Percentiles rank a stretch among this genome's conserved stretches.
Evolutionary conservation across 1,140 invertebrate genomes (phyloP).

Genomic region (Drosophila tsacasi): DNA sequence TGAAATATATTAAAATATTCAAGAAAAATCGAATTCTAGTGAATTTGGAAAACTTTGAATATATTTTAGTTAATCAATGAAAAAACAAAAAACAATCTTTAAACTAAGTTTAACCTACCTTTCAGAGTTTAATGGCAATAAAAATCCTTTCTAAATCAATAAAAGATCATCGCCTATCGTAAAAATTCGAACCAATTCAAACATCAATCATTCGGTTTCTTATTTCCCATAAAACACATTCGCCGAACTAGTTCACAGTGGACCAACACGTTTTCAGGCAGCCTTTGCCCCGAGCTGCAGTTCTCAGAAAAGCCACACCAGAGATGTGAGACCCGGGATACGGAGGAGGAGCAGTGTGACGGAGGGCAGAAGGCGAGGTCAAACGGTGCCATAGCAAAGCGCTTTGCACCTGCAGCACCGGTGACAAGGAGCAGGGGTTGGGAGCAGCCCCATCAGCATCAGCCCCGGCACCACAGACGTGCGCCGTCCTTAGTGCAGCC

Average conservation of each 20-base stretch:
- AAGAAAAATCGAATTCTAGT: no score
- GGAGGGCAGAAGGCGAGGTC: slow-evolving; percentile 31
- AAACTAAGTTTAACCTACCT: not conserved
- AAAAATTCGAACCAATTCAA: slow-evolving; percentile 22
- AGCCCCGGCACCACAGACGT: slow-evolving; percentile 27
- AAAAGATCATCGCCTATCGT: slow-evolving; percentile 24
- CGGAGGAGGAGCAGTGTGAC: not conserved
- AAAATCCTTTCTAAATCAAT: slow-evolving; percentile 11
- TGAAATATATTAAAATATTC: no score
- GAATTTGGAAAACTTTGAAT: no score
- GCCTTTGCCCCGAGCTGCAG: slow-evolving; percentile 17
- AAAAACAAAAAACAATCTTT: not conserved
- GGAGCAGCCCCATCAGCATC: slow-evolving; percentile 20
- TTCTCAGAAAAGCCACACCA: slow-evolving; percentile 17
- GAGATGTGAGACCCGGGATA: slow-evolving; percentile 4
- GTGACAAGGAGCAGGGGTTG: slow-evolving; percentile 7
- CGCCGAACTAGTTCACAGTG: slow-evolving; percentile 36
- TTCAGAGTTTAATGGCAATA: slow-evolving; percentile 1
- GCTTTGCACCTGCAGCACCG: slow-evolving; percentile 45
- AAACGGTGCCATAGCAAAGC: slow-evolving; percentile 47
- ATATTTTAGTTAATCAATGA: no score
- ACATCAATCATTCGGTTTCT: slow-evolving; percentile 36
- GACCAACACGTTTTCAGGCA: slow-evolving; percentile 37
- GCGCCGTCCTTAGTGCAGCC: slow-evolving; percentile 36
- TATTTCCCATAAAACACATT: slow-evolving; percentile 37